These are phyloP conservation scores for Pheosia gnoma DNA, from an alignment of 2,888 invertebrate species.

Conservation along the genomic window DNA sequence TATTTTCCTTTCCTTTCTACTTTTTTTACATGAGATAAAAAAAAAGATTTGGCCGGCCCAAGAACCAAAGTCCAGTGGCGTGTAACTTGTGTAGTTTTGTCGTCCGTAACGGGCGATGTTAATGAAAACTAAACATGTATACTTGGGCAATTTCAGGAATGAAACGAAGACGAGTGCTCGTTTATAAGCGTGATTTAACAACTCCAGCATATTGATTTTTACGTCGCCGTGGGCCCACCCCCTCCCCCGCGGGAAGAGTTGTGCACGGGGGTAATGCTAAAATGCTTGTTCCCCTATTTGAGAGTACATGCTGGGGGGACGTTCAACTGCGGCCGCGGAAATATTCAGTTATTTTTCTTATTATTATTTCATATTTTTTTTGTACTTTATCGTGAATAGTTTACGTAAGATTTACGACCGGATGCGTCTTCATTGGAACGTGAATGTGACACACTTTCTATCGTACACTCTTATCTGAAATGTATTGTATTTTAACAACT, in stretches of 20 bases:
- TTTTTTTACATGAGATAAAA: not conserved
- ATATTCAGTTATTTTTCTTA: constrained; percentile 54
- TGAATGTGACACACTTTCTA: constrained; percentile 80
- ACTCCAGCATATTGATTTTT: constrained; percentile 88
- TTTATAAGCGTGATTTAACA: constrained; percentile 90
- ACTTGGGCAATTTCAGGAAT: constrained; percentile 79
- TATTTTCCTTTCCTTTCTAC: too few relatives aligned
- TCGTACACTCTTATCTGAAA: constrained; percentile 70
- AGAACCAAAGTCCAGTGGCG: not conserved
- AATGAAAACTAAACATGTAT: constrained; percentile 62
- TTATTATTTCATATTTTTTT: constrained; percentile 49
- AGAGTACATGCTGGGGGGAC: constrained; percentile 83
- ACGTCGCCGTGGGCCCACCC: constrained; percentile 84
- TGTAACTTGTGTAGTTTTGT: constrained; percentile 17
- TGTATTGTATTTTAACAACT: constrained; percentile 68
- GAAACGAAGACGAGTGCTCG: constrained; percentile 85
- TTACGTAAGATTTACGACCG: constrained; percentile 78
- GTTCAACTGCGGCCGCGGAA: constrained; percentile 58
- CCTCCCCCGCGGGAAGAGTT: constrained; percentile 82
- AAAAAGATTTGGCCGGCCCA: not conserved
- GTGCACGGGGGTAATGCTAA: constrained; percentile 85
- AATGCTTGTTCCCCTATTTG: constrained; percentile 85
- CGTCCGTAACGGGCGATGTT: constrained; percentile 36
- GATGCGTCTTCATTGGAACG: constrained; percentile 77
- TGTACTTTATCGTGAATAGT: constrained; percentile 68